phyloP scores from a whole-genome alignment of 64 coral and sea anemone genomes.

The Cladopsammia gracilis region DNA sequence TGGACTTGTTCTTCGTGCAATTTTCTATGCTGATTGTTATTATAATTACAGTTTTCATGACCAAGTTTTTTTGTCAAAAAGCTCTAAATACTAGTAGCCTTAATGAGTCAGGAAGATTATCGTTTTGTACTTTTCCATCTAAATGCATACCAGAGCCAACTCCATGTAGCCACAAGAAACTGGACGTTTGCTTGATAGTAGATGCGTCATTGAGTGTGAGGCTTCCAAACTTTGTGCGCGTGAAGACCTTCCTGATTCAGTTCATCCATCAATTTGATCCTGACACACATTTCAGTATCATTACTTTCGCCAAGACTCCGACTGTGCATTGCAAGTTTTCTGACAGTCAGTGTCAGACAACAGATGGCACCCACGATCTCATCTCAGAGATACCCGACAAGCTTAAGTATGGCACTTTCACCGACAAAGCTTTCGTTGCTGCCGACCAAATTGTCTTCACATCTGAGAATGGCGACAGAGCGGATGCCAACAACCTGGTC shows the following conservation, averaged over 20 bases:
- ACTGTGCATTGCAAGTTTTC: background rate
- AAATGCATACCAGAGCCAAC: background rate
- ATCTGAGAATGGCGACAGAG: constrained; percentile 12
- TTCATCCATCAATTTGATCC: constrained; percentile 22
- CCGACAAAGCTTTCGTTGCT: constrained; percentile 16
- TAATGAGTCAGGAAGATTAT: too few species aligned
- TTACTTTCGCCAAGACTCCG: background rate
- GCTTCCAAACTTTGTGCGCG: background rate
- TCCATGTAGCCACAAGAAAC: background rate
- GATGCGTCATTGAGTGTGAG: constrained; percentile 4
- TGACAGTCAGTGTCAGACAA: background rate
- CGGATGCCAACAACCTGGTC: constrained; percentile 8
- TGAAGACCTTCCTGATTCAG: constrained; percentile 26
- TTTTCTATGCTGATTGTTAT: too few species aligned
- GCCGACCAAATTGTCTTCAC: constrained; percentile 1
- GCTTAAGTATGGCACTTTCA: background rate
- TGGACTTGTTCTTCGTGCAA: too few species aligned
- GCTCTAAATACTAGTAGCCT: too few species aligned
- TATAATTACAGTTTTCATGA: too few species aligned
- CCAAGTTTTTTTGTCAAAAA: too few species aligned
- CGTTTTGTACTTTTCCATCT: background rate
- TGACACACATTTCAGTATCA: constrained; percentile 15
- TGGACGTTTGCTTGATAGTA: constrained; percentile 25
- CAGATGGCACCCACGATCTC: background rate
- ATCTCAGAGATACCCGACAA: constrained; percentile 21